These are phyloP conservation scores for Chromis chromis DNA, from an alignment of 2,797 vertebrate genomes.

Conservation along the genomic window DNA sequence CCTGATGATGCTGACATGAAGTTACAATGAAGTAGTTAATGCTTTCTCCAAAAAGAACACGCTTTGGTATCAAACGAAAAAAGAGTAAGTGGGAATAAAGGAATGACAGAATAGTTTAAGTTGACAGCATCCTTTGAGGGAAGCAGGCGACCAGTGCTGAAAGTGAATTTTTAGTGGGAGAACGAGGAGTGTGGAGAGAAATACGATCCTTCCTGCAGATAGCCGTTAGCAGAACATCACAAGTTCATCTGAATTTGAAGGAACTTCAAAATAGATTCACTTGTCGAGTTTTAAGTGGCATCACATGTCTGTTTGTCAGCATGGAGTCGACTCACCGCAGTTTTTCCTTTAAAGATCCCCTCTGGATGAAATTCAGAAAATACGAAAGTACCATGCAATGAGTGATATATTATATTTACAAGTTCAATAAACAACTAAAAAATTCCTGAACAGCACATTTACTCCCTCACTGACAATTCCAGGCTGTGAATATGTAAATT, in stretches of 20 bases:
- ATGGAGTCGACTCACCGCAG: not conserved
- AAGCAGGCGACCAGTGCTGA: slow-evolving; percentile 21
- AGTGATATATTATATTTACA: slow-evolving; percentile 18
- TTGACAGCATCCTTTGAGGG: slow-evolving; percentile 35
- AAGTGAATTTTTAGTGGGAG: slow-evolving; percentile 54
- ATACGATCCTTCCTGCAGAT: slow-evolving; percentile 26
- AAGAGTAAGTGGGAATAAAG: slow-evolving; percentile 3
- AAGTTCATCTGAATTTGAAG: slow-evolving; percentile 52
- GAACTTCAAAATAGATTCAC: slow-evolving; percentile 60
- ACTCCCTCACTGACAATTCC: slow-evolving; percentile 13
- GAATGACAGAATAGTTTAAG: slow-evolving; percentile 23
- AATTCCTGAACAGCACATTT: slow-evolving; percentile 5
- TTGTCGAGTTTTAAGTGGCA: slow-evolving; percentile 32
- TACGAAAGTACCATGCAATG: not conserved
- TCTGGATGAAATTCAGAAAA: slow-evolving; percentile 5
- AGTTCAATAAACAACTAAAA: slow-evolving; percentile 14
- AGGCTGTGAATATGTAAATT: slow-evolving; percentile 31
- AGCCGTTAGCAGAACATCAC: slow-evolving; percentile 39
- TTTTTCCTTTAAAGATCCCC: slow-evolving; percentile 21
- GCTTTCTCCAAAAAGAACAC: not conserved
- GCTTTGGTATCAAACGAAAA: slow-evolving; percentile 11
- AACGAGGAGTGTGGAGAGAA: slow-evolving; percentile 26
- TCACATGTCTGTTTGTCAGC: slow-evolving; percentile 22
- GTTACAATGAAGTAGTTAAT: not conserved
- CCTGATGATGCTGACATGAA: slow-evolving; percentile 2